Conservation (phyloP, 2,888 invertebrate genomes). For the Drosophila macrospina region DNA sequence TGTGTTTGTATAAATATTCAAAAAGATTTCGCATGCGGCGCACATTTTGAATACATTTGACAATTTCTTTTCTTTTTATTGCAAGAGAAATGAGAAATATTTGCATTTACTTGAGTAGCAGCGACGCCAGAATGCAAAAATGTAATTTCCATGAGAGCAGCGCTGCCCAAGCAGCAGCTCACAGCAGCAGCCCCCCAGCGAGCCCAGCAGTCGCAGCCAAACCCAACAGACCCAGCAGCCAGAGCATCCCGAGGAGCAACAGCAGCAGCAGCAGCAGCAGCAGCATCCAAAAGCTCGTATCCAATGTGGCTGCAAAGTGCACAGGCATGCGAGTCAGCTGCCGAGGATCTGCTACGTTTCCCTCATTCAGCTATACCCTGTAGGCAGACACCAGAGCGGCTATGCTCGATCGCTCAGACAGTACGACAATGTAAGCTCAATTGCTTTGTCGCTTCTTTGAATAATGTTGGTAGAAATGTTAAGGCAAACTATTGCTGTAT, state of each 20-base stretch:
- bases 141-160: conserved; percentile 81
- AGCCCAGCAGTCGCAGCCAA: background rate
- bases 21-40: conserved; percentile 79
- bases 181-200: background rate
- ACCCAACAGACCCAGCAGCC: background rate
- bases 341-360: conserved; percentile 20
- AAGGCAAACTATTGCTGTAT: no score
- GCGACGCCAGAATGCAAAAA: conserved; percentile 74
- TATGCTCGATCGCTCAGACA: background rate
- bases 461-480: no score
- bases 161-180: conserved; percentile 21
- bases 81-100: conserved; percentile 80
- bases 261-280: background rate
- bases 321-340: conserved; percentile 49
- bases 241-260: background rate
- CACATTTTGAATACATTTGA: conserved; percentile 81
- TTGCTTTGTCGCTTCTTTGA: no score
- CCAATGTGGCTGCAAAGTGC: conserved; percentile 75
- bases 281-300: conserved; percentile 19
- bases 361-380: conserved; percentile 7
- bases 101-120: conserved; percentile 82
- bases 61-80: conserved; percentile 69
- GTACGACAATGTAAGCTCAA: background rate
- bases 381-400: background rate
- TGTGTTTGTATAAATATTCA: conserved; percentile 74